These are phyloP conservation scores for Cirrhinus mrigala DNA, from an alignment of 2,797 vertebrate species.

Conservation along the genomic window DNA sequence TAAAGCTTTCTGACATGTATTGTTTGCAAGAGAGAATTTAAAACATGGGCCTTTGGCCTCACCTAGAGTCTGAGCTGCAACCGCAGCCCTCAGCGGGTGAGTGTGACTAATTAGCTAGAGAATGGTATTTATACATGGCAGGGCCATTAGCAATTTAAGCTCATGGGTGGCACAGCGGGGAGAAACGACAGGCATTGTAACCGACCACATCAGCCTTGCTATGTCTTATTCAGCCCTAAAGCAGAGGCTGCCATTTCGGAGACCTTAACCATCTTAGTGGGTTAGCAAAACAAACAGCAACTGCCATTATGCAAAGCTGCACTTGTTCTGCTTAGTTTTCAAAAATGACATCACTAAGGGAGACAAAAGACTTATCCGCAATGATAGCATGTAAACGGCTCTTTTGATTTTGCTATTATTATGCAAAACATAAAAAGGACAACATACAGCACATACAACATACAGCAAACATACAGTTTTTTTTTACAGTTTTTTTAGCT, in stretches of 20 bases:
- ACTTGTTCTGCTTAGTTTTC: constrained; percentile 33
- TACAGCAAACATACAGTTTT: too few relatives aligned
- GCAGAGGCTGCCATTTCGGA: constrained; percentile 49
- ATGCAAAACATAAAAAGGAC: background rate
- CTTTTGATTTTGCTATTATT: background rate
- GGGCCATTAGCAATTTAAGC: constrained; percentile 80
- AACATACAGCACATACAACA: background rate
- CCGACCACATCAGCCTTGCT: constrained; percentile 58
- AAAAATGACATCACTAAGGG: constrained; percentile 24
- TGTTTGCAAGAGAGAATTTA: constrained; percentile 79
- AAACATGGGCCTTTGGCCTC: constrained; percentile 65
- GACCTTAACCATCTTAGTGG: constrained; percentile 53
- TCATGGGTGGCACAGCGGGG: constrained; percentile 79
- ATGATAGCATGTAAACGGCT: background rate
- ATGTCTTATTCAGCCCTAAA: constrained; percentile 58
- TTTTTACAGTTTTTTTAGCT: too few relatives aligned
- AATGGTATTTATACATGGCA: constrained; percentile 82
- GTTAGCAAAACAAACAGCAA: constrained; percentile 56
- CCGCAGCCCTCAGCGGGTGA: constrained; percentile 55
- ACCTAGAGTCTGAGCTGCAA: constrained; percentile 53
- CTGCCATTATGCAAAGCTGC: constrained; percentile 21
- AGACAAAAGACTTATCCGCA: constrained; percentile 25
- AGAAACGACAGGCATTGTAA: constrained; percentile 78
- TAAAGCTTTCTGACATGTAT: constrained; percentile 77
- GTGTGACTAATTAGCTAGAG: constrained; percentile 82